Evolutionary conservation across 2,113 vertebrate species (phyloP).

Genomic region (Macrotis lagotis): DNA sequence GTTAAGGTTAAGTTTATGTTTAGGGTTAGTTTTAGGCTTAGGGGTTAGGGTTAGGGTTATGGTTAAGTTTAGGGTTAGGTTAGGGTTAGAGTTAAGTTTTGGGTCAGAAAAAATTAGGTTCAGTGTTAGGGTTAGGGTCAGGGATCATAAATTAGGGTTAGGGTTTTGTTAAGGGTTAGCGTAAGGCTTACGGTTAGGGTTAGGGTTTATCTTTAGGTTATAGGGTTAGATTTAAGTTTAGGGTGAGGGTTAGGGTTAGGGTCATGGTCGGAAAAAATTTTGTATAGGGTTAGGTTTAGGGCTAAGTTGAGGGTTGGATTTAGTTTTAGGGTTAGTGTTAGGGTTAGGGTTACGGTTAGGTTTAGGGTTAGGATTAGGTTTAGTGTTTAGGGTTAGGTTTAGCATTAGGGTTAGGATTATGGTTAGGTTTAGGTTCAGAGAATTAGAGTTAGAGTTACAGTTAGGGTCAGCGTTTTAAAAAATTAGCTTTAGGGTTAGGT

Average conservation of each 20-base stretch:
- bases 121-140: no score
- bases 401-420: no score
- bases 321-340: slow-evolving; percentile 53
- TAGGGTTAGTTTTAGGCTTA: slow-evolving; percentile 50
- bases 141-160: no score
- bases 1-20: slow-evolving; percentile 43
- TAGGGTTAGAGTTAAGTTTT: no score
- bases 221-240: slow-evolving; percentile 53
- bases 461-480: slow-evolving; percentile 45
- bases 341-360: slow-evolving; percentile 49
- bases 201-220: slow-evolving; percentile 47
- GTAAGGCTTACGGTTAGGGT: slow-evolving; percentile 31
- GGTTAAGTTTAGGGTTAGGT: slow-evolving; percentile 49
- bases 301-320: slow-evolving; percentile 45
- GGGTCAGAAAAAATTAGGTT: no score
- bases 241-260: slow-evolving; percentile 39
- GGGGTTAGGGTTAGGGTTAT: slow-evolving; percentile 32
- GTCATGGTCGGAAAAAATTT: no score
- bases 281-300: slow-evolving; percentile 43
- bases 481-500: slow-evolving; percentile 38
- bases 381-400: no score
- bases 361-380: no score
- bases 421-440: no score
- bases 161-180: no score
- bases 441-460: slow-evolving; percentile 55